Evolutionary conservation across 2,888 invertebrate species (phyloP).

Genomic region (Microlaimidae sp.): DNA sequence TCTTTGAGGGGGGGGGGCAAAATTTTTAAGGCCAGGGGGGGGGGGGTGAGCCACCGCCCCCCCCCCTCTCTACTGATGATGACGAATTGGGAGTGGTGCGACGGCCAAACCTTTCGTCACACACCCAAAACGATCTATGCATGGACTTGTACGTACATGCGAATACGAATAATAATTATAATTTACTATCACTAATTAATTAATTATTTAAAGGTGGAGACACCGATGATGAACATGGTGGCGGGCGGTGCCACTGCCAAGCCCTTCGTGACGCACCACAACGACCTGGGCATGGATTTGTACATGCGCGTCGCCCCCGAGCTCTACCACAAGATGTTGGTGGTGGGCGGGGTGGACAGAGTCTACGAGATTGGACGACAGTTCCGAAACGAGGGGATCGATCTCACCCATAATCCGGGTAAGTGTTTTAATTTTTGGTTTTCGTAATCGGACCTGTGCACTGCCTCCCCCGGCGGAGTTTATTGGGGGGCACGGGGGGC

Average conservation of each 20-base stretch:
- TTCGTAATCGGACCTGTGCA: no score
- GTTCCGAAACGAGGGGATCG: slow-evolving; percentile 97
- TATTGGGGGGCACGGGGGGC: no score
- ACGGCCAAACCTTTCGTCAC: slow-evolving; percentile 98
- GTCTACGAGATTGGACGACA: slow-evolving; percentile 60
- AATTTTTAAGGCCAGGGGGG: no score
- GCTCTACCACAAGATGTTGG: slow-evolving; percentile 89
- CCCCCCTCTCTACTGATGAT: no score
- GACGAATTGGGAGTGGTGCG: slow-evolving; percentile 94
- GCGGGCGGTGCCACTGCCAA: slow-evolving; percentile 96
- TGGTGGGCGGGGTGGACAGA: slow-evolving; percentile 90
- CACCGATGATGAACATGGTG: slow-evolving; percentile 99
- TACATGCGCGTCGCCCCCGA: slow-evolving; percentile 97
- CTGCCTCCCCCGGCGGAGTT: no score
- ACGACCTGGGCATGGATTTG: slow-evolving; percentile 89
- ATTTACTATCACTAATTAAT: neutral
- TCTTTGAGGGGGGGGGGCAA: no score
- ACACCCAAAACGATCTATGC: slow-evolving; percentile 89
- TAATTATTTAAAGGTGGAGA: slow-evolving; percentile 55
- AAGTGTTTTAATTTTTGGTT: no score
- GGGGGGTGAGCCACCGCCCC: no score
- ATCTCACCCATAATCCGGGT: slow-evolving; percentile 96
- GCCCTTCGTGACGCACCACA: slow-evolving; percentile 95
- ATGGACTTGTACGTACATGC: slow-evolving; percentile 78
- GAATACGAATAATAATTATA: slow-evolving; percentile 3